Base-by-base conservation (phyloP, 1,140 invertebrate genomes). In the Nasonia giraulti region DNA sequence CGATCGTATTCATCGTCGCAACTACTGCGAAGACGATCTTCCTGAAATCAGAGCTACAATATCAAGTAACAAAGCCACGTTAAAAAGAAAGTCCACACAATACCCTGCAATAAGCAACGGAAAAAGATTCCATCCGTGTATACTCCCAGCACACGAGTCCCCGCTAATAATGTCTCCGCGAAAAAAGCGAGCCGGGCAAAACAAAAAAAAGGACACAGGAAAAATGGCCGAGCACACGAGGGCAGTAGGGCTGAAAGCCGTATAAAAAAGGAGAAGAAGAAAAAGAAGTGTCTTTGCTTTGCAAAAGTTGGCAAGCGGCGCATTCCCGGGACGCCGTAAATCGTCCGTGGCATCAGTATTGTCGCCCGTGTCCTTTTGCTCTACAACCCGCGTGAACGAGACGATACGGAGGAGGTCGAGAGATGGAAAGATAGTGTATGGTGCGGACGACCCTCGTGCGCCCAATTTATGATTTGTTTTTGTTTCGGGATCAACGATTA, bases 271-370 rank as follows among this genome's bases (percentile, higher is more conserved):
- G 55, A 62, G 55, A 62, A 62, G 47, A 14, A 50, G 47, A 50
- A 50, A 12, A 17, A 50, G 55, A 62, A 62, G 20, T n/a, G 55
- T 27, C 4, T 71, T 71, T 33, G 68, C 68, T 27, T 71, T 71
- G 27, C 23, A 71, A 17, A 71, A 71, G 68, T 71, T 71, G 68
- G 68, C 68, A 71, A 33, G 12, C 73, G 31, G 73, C 37, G 20
- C 73, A 75, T 75, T 75, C 73, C 20, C 73, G 37, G 37, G 73
- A 40, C 73, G 73, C 37, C 73, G 73, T 44, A 75, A 75, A 75
- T 75, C 37, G 33, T 62, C 55, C 55, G 55, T 62, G 55, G 55
- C 55, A 37, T 37, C 33, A 62, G 17, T 62, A 62, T 20, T n/a
- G 20, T 75, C 31, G 73, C 20, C 4, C 31, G 73, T 75, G 44